Evolutionary conservation across 2,888 invertebrate genomes (phyloP), one percentile per base, ranked within the genome.

Genomic region (Volucella inanis): DNA sequence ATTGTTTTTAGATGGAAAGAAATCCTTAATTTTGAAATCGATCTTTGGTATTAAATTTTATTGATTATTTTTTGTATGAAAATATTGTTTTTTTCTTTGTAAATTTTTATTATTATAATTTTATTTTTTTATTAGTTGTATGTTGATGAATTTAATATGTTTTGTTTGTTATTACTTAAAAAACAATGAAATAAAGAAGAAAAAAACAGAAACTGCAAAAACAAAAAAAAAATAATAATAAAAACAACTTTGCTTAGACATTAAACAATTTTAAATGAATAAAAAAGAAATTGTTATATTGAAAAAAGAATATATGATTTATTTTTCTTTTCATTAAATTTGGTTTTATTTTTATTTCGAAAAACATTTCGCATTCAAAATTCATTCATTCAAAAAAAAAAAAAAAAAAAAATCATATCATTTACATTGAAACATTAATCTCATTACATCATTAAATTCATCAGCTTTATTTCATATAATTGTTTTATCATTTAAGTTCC

Each of bases 81-180:
- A 78, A 57, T 64, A 47, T 47, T 38, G 50, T 14, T 71, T 71
- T 71, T 45, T 54, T 39, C 70, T 81, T 71, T 80, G 79, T 67
- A 80, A 62, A 74, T 79, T 72, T 65, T 52, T 57, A 54, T 76
- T 59, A 65, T 68, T 61, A 49, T 59, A 64, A 39, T 3, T 45
- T 57, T 64, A 64, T 50, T 55, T 54, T 65, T 38, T 54, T 50
- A 54, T 86, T 57, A 72, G 70, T 74, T 81, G 62, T 61, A 68
- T 78, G 86, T 86, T 86, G 86, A 86, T 86, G 86, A 86, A 86
- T 86, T 86, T 86, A 86, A 82, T 76, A 80, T 68, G 77, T 82
- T 82, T 82, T 86, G 76, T 81, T 85, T 79, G 68, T 84, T 72
- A 72, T 71, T 77, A 72, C 85, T 81, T 77, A 68, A 74, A 49